These are phyloP conservation scores for Cyaniris semiargus DNA, from an alignment of 2,888 invertebrate species.

Conservation along the genomic window DNA sequence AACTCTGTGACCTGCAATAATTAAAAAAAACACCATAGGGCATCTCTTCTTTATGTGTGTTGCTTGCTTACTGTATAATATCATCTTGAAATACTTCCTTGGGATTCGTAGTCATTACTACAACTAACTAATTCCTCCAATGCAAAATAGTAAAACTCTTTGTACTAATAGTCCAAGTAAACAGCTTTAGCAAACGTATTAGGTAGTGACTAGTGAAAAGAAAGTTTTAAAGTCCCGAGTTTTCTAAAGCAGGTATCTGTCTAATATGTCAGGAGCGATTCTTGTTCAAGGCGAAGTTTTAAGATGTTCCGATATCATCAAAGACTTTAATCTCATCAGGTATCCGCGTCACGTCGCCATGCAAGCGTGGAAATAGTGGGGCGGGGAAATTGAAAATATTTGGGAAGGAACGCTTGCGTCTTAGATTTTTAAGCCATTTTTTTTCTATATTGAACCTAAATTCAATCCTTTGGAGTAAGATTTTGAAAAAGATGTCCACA, in stretches of 20 bases:
- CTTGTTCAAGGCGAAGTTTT: conserved; percentile 3
- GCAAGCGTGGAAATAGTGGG: conserved; percentile 23
- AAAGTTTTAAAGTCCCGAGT: neutral
- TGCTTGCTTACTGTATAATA: too few species aligned
- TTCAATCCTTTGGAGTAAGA: neutral
- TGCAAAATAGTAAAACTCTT: neutral
- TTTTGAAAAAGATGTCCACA: too few species aligned
- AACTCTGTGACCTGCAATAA: too few species aligned
- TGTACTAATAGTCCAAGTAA: neutral
- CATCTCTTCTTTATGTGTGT: too few species aligned
- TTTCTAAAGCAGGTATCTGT: conserved; percentile 15
- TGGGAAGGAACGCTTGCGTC: neutral
- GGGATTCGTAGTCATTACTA: too few species aligned
- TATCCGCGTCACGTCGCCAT: conserved; percentile 12
- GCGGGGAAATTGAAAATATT: conserved; percentile 27
- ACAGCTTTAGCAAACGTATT: neutral
- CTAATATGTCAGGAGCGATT: conserved; percentile 11
- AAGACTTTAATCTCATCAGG: conserved; percentile 17
- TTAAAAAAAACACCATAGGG: too few species aligned
- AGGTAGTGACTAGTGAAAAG: neutral
- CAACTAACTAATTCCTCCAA: neutral
- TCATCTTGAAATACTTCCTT: too few species aligned
- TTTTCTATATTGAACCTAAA: neutral
- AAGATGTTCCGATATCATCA: conserved; percentile 10
- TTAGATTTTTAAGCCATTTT: neutral